These are phyloP conservation scores for Drosophila arizonae DNA, from an alignment of 1,140 invertebrate species.

Conservation along the genomic window DNA sequence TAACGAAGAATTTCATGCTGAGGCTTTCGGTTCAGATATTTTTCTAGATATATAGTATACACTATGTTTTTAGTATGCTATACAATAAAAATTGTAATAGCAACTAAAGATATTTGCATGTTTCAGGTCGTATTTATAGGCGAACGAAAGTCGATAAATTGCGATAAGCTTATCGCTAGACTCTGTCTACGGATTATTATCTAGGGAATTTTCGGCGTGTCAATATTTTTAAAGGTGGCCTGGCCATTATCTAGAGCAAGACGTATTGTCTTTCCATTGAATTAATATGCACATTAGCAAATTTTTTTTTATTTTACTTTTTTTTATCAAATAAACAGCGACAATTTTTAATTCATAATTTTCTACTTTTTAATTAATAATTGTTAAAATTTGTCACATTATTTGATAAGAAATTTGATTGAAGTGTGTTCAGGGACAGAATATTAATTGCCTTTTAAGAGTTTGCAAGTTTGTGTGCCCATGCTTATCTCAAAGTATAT, in stretches of 20 bases:
- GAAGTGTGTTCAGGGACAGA: no score
- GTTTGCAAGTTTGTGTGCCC: no score
- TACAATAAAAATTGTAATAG: conserved; percentile 7
- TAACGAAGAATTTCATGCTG: conserved; percentile 45
- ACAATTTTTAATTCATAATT: conserved; percentile 4
- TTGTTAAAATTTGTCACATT: no score
- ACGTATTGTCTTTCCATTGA: conserved; percentile 19
- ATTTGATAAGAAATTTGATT: no score
- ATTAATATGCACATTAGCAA: not conserved
- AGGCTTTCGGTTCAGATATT: conserved; percentile 1
- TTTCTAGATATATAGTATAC: not conserved
- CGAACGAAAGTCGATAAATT: conserved; percentile 23
- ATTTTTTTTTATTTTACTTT: not conserved
- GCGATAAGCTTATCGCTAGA: conserved; percentile 29
- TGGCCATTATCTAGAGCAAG: conserved; percentile 48
- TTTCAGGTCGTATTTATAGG: conserved; percentile 37
- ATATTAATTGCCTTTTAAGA: no score
- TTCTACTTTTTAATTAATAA: not conserved
- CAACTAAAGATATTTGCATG: conserved; percentile 32
- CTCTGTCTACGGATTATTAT: conserved; percentile 18
- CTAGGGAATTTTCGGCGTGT: conserved; percentile 16
- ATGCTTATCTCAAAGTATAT: no score
- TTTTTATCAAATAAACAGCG: not conserved
- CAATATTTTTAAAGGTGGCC: conserved; percentile 24
- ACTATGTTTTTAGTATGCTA: not conserved